Conservation (phyloP, 2,888 invertebrate genomes). For the Tipula unca region DNA sequence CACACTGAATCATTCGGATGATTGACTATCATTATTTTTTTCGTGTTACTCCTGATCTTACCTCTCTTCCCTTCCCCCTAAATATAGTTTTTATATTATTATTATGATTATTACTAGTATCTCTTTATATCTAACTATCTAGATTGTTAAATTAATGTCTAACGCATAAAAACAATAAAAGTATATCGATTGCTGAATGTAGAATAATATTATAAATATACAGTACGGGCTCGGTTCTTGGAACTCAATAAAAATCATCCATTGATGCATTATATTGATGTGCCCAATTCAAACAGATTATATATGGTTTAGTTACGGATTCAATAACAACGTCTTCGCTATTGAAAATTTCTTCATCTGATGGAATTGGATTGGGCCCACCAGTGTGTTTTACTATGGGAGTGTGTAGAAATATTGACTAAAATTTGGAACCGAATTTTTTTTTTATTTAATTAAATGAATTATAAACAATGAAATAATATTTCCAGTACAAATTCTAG, state of each 20-base stretch:
- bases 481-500: no score
- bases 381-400: no score
- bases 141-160: neutral
- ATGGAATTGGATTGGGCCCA: no score
- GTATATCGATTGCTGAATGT: neutral
- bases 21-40: slow-evolving; percentile 28
- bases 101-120: neutral
- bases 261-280: no score
- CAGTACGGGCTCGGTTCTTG: neutral
- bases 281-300: no score
- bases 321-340: no score
- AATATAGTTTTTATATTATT: neutral
- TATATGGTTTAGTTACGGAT: no score
- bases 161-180: neutral
- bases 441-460: no score
- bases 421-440: no score
- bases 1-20: slow-evolving; percentile 33
- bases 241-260: neutral
- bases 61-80: neutral
- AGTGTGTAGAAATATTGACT: no score
- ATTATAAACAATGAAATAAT: no score
- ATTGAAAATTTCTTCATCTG: no score
- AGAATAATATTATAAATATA: neutral
- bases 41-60: slow-evolving; percentile 16
- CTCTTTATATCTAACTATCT: neutral